Base-by-base conservation (phyloP, 1,140 invertebrate genomes). In the Zaprionus vittiger region DNA sequence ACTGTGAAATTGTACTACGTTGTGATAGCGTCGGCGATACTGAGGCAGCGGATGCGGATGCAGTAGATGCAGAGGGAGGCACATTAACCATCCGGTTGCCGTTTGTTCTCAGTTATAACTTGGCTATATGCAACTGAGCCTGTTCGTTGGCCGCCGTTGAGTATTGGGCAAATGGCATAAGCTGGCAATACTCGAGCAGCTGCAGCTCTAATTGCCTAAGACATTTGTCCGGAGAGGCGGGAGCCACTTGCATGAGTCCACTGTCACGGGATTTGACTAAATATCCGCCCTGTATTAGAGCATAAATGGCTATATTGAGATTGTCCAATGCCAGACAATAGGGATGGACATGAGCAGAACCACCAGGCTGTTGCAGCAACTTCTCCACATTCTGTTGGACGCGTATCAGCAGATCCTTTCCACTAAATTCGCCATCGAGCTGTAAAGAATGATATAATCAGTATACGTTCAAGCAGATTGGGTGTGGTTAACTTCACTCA, bases 261-360 rank as follows among this genome's bases (percentile, higher is more conserved):
- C 67, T 86, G 6, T 92, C 84, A 1, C 78, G 82, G 2, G 62
- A 60, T 17, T 85, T 91, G 1, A 66, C 22, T 9, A 92, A 28
- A 73, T 89, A 92, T 6, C 81, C 85, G 22, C 73, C 57, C 61
- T 92, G 91, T 9, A 91, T 77, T 0, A 93, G 70, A 6, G 92
- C 86, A 54, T 82, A 70, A 15, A 93, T 78, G 37, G 92, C 92
- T 26, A 91, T 92, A 52, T 86, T 91, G 5, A 94, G 91, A 41
- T 93, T 93, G 75, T 95, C 95, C 69, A 95, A 91, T 41, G 94
- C 94, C 31, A 95, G 91, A 72, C 93, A 94, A 93, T 95, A 95
- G 0, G 95, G 95, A 92, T 95, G 95, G 4, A 94, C 91, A 69
- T 93, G 92, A 1, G 65, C 81, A 31, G 74, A 57, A 0, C 77